Evolutionary conservation across 2,888 invertebrate species (phyloP).

Genomic region (Thysanoteuthis rhombus): DNA sequence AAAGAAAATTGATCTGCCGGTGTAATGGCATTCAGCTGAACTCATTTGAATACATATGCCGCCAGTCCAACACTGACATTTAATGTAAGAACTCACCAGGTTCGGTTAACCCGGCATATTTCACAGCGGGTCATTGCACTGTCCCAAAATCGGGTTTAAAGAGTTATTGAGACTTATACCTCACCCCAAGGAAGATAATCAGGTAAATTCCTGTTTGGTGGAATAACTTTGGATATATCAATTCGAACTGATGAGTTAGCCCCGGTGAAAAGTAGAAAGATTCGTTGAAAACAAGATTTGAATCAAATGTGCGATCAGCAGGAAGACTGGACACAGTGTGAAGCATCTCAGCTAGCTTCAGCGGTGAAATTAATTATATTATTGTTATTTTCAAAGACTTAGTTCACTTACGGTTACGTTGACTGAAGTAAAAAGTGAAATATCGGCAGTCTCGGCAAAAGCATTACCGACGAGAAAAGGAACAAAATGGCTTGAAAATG

Average conservation of each 20-base stretch:
- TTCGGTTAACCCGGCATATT: background rate
- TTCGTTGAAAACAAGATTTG: background rate
- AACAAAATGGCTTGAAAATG: background rate
- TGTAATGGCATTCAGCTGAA: background rate
- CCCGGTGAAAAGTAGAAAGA: background rate
- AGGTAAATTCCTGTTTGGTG: background rate
- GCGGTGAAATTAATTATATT: background rate
- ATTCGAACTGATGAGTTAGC: slow-evolving; percentile 12
- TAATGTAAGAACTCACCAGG: background rate
- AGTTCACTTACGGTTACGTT: background rate
- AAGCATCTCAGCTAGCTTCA: background rate
- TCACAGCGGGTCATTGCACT: background rate
- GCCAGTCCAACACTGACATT: background rate
- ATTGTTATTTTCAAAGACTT: background rate
- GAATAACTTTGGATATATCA: background rate
- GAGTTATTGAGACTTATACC: background rate
- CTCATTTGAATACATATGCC: background rate
- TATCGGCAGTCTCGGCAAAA: background rate
- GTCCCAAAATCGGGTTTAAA: background rate
- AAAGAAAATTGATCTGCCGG: background rate
- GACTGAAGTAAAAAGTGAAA: background rate
- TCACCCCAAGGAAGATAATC: background rate
- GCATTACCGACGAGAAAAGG: background rate
- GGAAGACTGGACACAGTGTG: background rate
- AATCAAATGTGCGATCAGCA: background rate